Evolutionary conservation across 2,113 vertebrate genomes (phyloP).

Genomic region (Alectura lathami): DNA sequence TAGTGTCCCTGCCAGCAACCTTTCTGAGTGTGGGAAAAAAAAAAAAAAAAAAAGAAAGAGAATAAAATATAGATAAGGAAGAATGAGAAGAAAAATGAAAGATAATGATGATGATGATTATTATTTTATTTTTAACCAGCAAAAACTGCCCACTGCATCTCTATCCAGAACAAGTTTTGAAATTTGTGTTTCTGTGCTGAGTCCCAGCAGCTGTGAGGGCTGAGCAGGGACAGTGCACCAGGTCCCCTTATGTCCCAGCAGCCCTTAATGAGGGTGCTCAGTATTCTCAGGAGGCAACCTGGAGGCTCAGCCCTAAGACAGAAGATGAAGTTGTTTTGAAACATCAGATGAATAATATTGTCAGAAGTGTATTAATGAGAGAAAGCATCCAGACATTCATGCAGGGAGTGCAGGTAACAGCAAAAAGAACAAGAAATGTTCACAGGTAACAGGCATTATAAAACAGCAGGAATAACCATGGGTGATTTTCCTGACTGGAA

Average conservation of each 20-base stretch:
- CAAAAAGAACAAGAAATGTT: neutral
- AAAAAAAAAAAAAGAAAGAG: too few relatives aligned
- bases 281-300: neutral
- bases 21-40: too few relatives aligned
- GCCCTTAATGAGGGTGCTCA: neutral
- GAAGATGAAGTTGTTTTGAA: conserved; percentile 37
- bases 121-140: neutral
- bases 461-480: neutral
- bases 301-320: neutral
- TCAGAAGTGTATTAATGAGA: conserved; percentile 44
- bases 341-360: neutral
- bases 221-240: neutral
- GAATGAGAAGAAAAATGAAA: too few relatives aligned
- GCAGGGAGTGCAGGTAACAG: neutral
- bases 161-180: neutral
- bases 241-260: neutral
- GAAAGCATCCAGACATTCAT: neutral
- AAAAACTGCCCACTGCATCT: neutral
- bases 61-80: too few relatives aligned
- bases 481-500: neutral
- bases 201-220: accelerated
- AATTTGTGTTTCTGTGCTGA: neutral
- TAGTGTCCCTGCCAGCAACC: neutral
- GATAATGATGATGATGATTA: too few relatives aligned
- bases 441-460: neutral